These are phyloP conservation scores for Spea bombifrons DNA, from an alignment of 2,113 vertebrate genomes.

Conservation along the genomic window DNA sequence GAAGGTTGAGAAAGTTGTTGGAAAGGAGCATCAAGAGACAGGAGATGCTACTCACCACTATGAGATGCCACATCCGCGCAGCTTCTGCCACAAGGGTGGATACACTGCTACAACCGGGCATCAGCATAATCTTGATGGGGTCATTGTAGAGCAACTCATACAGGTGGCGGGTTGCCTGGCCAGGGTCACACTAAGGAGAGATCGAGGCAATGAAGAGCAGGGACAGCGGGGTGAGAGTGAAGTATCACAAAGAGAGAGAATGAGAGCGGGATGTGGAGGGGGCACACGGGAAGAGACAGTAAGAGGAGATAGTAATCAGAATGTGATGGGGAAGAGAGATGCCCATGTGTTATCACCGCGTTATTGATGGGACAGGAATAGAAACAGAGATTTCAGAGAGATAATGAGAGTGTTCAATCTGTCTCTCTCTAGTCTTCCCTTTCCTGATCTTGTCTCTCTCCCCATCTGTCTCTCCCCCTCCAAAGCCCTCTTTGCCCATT, in stretches of 20 bases:
- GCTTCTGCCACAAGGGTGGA: constrained; percentile 91
- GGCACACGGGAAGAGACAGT: not conserved
- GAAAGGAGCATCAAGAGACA: not conserved
- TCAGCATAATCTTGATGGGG: constrained; percentile 93
- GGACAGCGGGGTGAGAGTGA: not conserved
- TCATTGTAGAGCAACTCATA: constrained; percentile 93
- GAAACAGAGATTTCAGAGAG: not conserved
- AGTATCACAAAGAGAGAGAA: too few species aligned
- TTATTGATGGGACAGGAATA: not conserved
- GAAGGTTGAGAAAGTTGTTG: too few species aligned
- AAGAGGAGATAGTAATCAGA: not conserved
- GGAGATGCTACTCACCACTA: constrained; percentile 53
- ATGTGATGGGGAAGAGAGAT: not conserved
- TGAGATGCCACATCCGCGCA: constrained; percentile 95
- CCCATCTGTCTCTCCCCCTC: not conserved
- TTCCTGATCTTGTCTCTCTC: not conserved
- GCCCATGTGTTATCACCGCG: not conserved
- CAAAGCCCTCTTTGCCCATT: not conserved
- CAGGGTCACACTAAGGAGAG: constrained; percentile 73
- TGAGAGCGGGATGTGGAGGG: not conserved
- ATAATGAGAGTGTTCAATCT: not conserved
- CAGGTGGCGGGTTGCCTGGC: constrained; percentile 88
- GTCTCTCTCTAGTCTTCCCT: constrained; percentile 3
- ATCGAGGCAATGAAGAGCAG: not conserved
- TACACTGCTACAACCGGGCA: constrained; percentile 92